Conservation (phyloP, 2,797 vertebrate species). For the Sebastes trivittatus region DNA sequence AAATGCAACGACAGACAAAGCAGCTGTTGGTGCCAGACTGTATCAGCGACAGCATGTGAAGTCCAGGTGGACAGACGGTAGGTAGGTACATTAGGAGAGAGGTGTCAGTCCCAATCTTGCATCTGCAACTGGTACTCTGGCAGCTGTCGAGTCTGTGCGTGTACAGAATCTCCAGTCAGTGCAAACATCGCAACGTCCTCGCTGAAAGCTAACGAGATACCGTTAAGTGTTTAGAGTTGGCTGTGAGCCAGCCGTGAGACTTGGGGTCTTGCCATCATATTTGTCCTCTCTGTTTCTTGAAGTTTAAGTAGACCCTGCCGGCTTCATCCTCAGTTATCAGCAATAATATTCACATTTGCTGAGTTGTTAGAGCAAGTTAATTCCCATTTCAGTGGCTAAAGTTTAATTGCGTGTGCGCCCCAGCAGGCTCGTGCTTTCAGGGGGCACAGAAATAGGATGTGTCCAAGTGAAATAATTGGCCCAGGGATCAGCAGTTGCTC, state of each 20-base stretch:
- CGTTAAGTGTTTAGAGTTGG: background rate
- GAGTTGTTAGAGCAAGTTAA: slow-evolving; percentile 61
- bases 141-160: slow-evolving; percentile 21
- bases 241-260: background rate
- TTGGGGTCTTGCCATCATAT: background rate
- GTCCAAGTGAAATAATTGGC: slow-evolving; percentile 77
- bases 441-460: slow-evolving; percentile 52
- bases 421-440: slow-evolving; percentile 49
- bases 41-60: background rate
- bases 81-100: slow-evolving; percentile 5
- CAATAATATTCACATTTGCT: slow-evolving; percentile 77
- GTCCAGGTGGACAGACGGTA: slow-evolving; percentile 36
- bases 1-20: slow-evolving; percentile 21
- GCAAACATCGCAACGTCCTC: background rate
- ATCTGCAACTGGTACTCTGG: slow-evolving; percentile 26
- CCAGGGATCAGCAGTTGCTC: slow-evolving; percentile 55
- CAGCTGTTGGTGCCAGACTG: slow-evolving; percentile 23
- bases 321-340: slow-evolving; percentile 60
- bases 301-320: slow-evolving; percentile 19
- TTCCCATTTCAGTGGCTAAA: slow-evolving; percentile 56
- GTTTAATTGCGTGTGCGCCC: slow-evolving; percentile 65
- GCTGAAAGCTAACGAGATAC: slow-evolving; percentile 5
- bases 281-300: slow-evolving; percentile 19
- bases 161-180: background rate
- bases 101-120: slow-evolving; percentile 12